phyloP scores from a whole-genome alignment of 1,140 invertebrate genomes.

The Pseudoatta argentina region DNA sequence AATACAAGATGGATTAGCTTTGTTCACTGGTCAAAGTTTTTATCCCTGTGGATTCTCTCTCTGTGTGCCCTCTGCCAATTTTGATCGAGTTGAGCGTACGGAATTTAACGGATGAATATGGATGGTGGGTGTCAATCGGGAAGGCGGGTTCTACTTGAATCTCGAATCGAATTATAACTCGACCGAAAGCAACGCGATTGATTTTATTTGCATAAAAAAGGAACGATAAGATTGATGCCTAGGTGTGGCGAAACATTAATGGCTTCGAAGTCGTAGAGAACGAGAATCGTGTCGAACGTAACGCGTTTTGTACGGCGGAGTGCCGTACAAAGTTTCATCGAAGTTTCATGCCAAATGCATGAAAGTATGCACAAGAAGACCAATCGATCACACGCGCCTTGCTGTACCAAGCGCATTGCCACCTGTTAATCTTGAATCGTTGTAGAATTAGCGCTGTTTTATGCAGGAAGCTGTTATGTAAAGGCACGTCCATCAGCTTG shows the following conservation, averaged over 20 bases:
- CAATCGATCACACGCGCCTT: constrained; percentile 40
- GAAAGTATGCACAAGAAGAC: not conserved
- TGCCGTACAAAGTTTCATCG: not conserved
- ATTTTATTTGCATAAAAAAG: constrained; percentile 25
- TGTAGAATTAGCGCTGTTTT: constrained; percentile 79
- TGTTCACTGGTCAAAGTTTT: not conserved
- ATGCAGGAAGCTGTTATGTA: constrained; percentile 7
- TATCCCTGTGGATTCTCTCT: not conserved
- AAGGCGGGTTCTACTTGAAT: not conserved
- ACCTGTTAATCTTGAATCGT: constrained; percentile 77
- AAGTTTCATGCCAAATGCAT: not conserved
- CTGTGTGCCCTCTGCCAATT: not conserved
- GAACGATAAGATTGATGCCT: not conserved
- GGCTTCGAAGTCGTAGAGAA: not conserved
- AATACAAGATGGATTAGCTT: constrained; percentile 15
- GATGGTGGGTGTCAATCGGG: not conserved
- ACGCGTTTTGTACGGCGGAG: not conserved
- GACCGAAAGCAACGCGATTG: not conserved
- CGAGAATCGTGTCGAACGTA: not conserved
- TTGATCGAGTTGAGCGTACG: not conserved
- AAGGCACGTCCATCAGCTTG: constrained; percentile 64
- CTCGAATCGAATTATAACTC: constrained; percentile 6
- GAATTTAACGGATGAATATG: constrained; percentile 21
- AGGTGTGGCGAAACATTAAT: not conserved
- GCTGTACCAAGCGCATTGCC: constrained; percentile 44